Evolutionary conservation across 2,797 vertebrate genomes (phyloP).

Genomic region (Harpagifer antarcticus): DNA sequence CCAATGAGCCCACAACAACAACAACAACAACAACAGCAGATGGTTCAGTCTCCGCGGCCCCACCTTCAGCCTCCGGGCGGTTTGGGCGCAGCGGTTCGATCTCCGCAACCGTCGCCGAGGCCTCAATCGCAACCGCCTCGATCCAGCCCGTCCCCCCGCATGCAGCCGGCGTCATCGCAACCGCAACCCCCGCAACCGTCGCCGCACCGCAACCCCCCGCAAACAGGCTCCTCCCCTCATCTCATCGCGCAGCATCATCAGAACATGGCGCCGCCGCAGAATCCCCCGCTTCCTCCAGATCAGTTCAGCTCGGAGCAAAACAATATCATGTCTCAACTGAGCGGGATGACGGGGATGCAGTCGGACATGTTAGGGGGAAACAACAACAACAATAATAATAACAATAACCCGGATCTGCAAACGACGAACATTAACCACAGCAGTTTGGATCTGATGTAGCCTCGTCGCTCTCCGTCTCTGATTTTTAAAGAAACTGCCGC

Average conservation of each 20-base stretch:
- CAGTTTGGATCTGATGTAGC: constrained; percentile 96
- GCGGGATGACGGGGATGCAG: constrained; percentile 92
- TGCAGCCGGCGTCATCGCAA: constrained; percentile 94
- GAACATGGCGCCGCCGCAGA: constrained; percentile 88
- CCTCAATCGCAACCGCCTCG: constrained; percentile 95
- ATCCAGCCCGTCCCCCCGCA: constrained; percentile 97
- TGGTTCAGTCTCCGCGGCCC: constrained; percentile 92
- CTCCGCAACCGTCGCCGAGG: constrained; percentile 94
- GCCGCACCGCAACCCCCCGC: constrained; percentile 81
- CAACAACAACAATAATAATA: constrained; percentile 54
- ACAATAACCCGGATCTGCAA: constrained; percentile 91
- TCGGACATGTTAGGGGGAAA: constrained; percentile 90
- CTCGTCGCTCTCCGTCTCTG: constrained; percentile 76
- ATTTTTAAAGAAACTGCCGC: constrained; percentile 79
- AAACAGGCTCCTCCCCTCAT: constrained; percentile 92
- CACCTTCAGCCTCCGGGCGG: constrained; percentile 93
- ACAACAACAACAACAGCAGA: constrained; percentile 78
- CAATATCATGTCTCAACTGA: constrained; percentile 96
- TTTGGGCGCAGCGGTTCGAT: constrained; percentile 89
- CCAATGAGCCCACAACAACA: constrained; percentile 93
- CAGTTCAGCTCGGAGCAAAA: constrained; percentile 96
- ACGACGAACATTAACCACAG: constrained; percentile 92
- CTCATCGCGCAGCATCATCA: constrained; percentile 87
- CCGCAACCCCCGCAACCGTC: constrained; percentile 82
- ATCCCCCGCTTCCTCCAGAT: constrained; percentile 72